Evolutionary conservation across 2,888 invertebrate species (phyloP), one percentile per base, ranked within the genome.

Genomic region (Melanophora roralis): DNA sequence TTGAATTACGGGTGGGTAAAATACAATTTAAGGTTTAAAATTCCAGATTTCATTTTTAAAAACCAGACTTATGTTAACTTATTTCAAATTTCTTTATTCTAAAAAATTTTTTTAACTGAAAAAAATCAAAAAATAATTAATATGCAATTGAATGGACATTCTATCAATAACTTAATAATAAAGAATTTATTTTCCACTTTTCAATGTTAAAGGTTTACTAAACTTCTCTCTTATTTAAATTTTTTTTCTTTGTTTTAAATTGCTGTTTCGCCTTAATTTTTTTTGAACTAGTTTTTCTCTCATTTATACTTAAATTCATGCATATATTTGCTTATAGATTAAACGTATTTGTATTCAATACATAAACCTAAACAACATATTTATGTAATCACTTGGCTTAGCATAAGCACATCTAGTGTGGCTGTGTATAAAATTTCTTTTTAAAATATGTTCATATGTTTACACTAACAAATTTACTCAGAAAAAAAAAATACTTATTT

Each of bases 201-300:
- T 16, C 45, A 43, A 38, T 64, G 23, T 21, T 51, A 69, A 57
- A 79, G 14, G 59, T 36, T 21, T 75, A 69, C 75, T 57, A 79
- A 79, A 71, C 40, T 36, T 65, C n/a, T 16, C 19, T 27, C 40
- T 43, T 53, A 27, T 53, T 62, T 55, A 47, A 14, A 40, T 47
- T 27, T 27, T 6, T 27, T 27, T 60, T 51, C 34, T 11, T 1
- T 51, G 8, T 14, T 14, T 11, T 5, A 7, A 47, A 51, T 40
- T 59, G 36, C 43, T 40, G 19, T 38, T 64, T 69, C 68, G 40
- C 69, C 59, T 64, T 59, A 51, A 57, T 43, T 43, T 43, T 32
- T 40, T 32, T 59, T 23, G 51, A 40, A 67, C n/a, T n/a, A n/a
- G n/a, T 59, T 73, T 49, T 9, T 53, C 19, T 60, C 49, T 60